phyloP scores from a whole-genome alignment of 2,113 vertebrate species.

The Phylloscopus whistleri region DNA sequence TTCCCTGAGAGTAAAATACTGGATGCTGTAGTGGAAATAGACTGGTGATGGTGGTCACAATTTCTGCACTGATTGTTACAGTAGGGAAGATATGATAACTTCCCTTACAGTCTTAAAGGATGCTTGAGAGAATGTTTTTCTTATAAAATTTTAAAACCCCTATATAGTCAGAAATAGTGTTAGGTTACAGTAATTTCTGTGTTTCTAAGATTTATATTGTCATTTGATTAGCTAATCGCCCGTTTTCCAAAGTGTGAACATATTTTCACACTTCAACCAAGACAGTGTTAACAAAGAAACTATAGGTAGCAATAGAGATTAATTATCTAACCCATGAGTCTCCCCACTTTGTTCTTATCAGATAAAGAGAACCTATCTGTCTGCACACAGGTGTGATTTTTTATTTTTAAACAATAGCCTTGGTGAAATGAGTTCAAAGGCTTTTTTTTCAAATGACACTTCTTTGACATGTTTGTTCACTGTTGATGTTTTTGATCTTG shows the following conservation, averaged over 20 bases:
- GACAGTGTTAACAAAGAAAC: conserved; percentile 82
- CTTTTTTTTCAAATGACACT: conserved; percentile 47
- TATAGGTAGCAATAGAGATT: conserved; percentile 83
- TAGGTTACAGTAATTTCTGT: conserved; percentile 70
- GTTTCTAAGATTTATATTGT: conserved; percentile 76
- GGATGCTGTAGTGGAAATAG: neutral
- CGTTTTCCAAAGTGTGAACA: conserved; percentile 79
- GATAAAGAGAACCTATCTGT: conserved; percentile 69
- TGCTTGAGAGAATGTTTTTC: conserved; percentile 16
- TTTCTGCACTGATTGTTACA: neutral
- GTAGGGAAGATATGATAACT: neutral
- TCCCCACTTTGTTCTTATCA: conserved; percentile 74
- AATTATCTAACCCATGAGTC: conserved; percentile 78
- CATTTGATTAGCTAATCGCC: conserved; percentile 81
- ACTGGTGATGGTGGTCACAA: neutral
- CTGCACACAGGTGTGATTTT: conserved; percentile 74
- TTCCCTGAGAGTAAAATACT: neutral
- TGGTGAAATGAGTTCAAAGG: conserved; percentile 72
- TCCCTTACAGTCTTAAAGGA: conserved; percentile 13
- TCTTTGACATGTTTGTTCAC: conserved; percentile 40
- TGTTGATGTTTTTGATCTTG: conserved; percentile 62
- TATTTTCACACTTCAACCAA: conserved; percentile 81
- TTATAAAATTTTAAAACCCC: conserved; percentile 1
- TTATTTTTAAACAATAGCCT: conserved; percentile 17
- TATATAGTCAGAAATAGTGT: conserved; percentile 50